Base-by-base conservation (phyloP, 2,888 invertebrate genomes). In the Onthophagus sagittarius region DNA sequence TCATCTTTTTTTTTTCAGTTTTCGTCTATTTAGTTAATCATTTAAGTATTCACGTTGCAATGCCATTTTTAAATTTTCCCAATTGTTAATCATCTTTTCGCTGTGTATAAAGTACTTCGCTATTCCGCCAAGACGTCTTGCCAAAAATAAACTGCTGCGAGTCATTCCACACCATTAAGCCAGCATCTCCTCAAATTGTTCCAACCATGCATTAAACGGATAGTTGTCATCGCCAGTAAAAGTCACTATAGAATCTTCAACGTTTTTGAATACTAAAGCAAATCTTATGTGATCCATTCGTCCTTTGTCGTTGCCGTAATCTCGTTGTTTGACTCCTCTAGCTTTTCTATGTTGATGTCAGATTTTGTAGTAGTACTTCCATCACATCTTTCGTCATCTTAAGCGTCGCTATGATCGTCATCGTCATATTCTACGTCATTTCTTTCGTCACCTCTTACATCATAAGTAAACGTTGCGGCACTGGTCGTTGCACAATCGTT, bases 121-220 rank as follows among this genome's bases (percentile, higher is more conserved):
- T 15, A 80, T 15, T 64, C 15, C 64, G 79, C 80, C 14, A 70
- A 75, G 13, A 79, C 73, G 79, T 81, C 71, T 81, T 81, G 2
- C 79, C 79, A 74, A 78, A 80, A 32, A 81, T 75, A 15, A 79
- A 76, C 63, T 76, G 79, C 74, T 80, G 78, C 65, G 79, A 71
- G 15, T 79, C 78, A 70, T 77, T 23, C 23, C 23, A 23, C 23
- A 1, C 23, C 23, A 23, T 23, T 23, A 23, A 23, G 23, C 23
- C 23, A 74, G 6, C 76, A 77, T 23, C 23, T 81, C 79, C 75
- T 81, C 80, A 70, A 81, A 79, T 73, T 79, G 79, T 15, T 39
- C 64, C n/a, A 80, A 76, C 79, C 80, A 81, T 64, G 73, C 77
- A 23, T 64, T 15, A 64, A 64, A 64, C 0, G 64, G 64, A 15